A percentile compares a stretch with the other conserved stretches of the same genome.
phyloP scores from a whole-genome alignment of 2,888 invertebrate species.

The Helleia helle region DNA sequence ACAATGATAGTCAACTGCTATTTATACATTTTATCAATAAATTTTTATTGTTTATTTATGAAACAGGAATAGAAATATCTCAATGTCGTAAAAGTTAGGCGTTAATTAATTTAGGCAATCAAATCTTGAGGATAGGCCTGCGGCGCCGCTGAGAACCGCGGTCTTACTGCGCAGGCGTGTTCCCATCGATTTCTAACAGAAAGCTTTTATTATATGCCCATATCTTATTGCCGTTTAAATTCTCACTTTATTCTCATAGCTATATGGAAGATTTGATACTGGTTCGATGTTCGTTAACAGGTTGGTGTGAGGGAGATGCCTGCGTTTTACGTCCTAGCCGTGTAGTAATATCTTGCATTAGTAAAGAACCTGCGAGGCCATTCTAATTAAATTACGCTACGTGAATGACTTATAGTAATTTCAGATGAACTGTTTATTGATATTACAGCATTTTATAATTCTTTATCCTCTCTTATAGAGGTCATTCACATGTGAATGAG shows the following conservation, averaged over 20 bases:
- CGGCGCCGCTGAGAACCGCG: constrained; percentile 21
- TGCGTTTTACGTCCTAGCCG: not conserved
- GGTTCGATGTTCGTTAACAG: constrained; percentile 11
- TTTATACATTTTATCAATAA: no score
- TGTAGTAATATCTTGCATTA: not conserved
- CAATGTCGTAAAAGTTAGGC: not conserved
- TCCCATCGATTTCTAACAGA: constrained; percentile 44
- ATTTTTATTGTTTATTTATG: not conserved
- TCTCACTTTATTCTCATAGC: constrained; percentile 10
- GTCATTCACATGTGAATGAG: no score
- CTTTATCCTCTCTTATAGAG: no score
- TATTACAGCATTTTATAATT: no score
- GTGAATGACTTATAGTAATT: not conserved
- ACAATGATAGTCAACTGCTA: no score
- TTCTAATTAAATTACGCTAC: not conserved
- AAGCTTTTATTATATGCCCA: constrained; percentile 35
- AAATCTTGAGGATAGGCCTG: constrained; percentile 17
- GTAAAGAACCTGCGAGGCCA: not conserved
- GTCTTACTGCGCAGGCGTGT: constrained; percentile 43
- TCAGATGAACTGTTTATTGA: not conserved
- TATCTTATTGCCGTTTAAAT: constrained; percentile 7
- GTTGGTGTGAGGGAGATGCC: constrained; percentile 10
- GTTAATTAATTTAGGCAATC: constrained; percentile 20
- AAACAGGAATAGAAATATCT: not conserved
- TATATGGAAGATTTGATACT: constrained; percentile 1